Evolutionary conservation across 2,888 invertebrate species (phyloP), one percentile per base, ranked within the genome.

Genomic region (Chaetogeoica ovagalla): DNA sequence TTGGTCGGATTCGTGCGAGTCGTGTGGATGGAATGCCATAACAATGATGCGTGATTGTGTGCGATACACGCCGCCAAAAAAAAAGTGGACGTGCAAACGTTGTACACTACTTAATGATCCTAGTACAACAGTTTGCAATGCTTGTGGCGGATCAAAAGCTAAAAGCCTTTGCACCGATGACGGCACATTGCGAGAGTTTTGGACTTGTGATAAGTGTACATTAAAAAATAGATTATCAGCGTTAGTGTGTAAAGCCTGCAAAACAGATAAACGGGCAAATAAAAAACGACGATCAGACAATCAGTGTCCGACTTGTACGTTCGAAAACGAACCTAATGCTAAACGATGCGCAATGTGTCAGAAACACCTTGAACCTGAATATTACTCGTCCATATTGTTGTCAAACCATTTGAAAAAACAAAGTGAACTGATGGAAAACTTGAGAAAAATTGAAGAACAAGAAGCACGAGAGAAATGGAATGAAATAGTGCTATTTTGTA

Each of bases 381-480:
- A 81, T 52, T 77, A 82, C 70, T 76, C 82, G 15, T 81, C 81
- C 7, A 76, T 82, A 59, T 81, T 82, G 23, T 48, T 82, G 37
- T 79, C 76, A 43, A 76, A 81, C 72, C 76, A 83, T 77, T 57
- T 82, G 72, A 82, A 81, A 57, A 81, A 82, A 73, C 79, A 82
- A 81, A 93, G 93, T 84, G 91, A 92, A 65, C 90, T 93, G 7
- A 93, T 94, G 92, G 94, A 94, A 85, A 93, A 94, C 82, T 87
- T 94, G 70, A 88, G 95, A 0, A 89, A 93, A 81, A 89, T 92
- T 68, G 96, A 96, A 85, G 96, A 97, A 86, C 91, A 92, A 83
- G 93, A 95, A 85, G 96, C 96, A 8, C 89, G 93, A 86, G 93
- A 94, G 84, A 93, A 94, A 85, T 97, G 96, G 95, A 92, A 95